Base-by-base conservation (phyloP, 1,140 invertebrate genomes). In the Brachionus angularis region DNA sequence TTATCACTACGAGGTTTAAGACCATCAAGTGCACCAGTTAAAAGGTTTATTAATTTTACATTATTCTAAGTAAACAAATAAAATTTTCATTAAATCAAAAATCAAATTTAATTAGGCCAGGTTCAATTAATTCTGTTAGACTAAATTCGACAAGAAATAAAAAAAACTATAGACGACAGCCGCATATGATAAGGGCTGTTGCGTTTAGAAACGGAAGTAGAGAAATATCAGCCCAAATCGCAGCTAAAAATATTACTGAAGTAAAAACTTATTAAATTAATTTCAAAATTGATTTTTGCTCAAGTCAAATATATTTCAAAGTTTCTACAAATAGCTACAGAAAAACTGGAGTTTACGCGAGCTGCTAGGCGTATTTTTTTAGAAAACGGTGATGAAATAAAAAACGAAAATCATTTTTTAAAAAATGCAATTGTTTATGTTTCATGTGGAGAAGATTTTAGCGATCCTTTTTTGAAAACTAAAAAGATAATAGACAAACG, bases 391-490 rank as follows among this genome's bases (percentile, higher is more conserved):
- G 46, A 70, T 50, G 67, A 70, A 31, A 53, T 70, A 42, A 42
- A 39, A 42, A 50, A 34, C 12, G 46, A 27, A 2, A 62, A 75
- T 25, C 78, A 81, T 33, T 79, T 81, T 50, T 76, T 77, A 4
- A 29, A 74, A 3, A 76, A 78, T 64, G 70, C 74, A 10, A 75
- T 78, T 25, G 76, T 81, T 31, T 82, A 77, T 73, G 75, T 81
- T 10, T 82, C 81, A 1, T 77, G 74, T 73, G 81, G 81, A 33
- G 81, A 82, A 70, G 74, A 75, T 23, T 82, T 78, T 73, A 79
- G 78, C 70, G 76, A 80, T 69, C 80, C 80, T 8, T 77, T 75
- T 52, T 73, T 70, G 31, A 52, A 58, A 31, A 73, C 76, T 10
- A 67, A 46, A n/a, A 33, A 47, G 33, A 23, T 67, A 21, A 12